Evolutionary conservation across 1,140 invertebrate species (phyloP), one percentile per base, ranked within the genome.

Genomic region (Drosophila cardini): DNA sequence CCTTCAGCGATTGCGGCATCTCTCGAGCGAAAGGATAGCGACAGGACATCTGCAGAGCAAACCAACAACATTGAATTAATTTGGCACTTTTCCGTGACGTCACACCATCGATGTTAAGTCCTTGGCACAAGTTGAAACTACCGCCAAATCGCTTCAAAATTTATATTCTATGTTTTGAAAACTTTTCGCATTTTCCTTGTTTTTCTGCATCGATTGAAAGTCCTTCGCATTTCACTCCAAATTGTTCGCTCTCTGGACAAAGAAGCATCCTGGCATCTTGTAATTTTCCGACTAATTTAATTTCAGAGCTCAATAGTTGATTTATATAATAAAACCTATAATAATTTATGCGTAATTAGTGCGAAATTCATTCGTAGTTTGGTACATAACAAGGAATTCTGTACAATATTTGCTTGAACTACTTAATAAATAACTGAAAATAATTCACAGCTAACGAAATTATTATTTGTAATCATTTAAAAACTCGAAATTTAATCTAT

Each of bases 251-350:
- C 21, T 4, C 18, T 36, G 52, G 55, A 21, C 72, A 83, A 62
- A 13, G 11, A 11, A 38, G 38, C 16, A 21, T 36, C 46, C 46
- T 65, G 60, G 61, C 56, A 40, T 42, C 55, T 32, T 84, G 80
- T 85, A 78, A 89, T 89, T 89, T 89, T 89, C 85, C 84, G 78
- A 90, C 71, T 80, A 89, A 89, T 89, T 89, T 89, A 89, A 78
- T 80, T 89, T 70, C 46, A 52, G 71, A 67, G 73, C 80, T 89
- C 80, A 80, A 89, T 87, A 87, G 63, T 84, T 89, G 76, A 87
- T 43, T 83, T 83, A 87, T 73, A 46, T 43, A 46, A 60, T n/a
- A 34, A 32, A 30, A 15, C 38, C 38, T 46, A 48, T 46, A 48
- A 60, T 72, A 58, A 71, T 48, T 76, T 69, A 77, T 40, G 56